phyloP scores from a whole-genome alignment of 1,140 invertebrate genomes.

The Chelonus insularis region DNA sequence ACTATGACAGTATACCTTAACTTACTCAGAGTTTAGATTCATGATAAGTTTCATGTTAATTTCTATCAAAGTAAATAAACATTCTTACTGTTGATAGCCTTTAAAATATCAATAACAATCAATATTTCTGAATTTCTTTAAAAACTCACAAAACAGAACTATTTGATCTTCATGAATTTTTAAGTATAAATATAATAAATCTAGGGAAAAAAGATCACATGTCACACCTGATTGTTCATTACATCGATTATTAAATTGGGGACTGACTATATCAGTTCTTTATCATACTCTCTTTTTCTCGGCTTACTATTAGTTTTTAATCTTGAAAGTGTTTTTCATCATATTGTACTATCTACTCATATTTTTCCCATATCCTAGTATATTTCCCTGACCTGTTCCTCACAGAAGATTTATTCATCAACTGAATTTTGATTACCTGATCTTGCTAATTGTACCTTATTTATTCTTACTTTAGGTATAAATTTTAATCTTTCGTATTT shows the following conservation, averaged over 20 bases:
- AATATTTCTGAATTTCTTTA: no score
- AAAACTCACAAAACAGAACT: slow-evolving; percentile 13
- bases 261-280: no score
- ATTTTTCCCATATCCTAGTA: background rate
- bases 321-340: no score
- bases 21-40: no score
- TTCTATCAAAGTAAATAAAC: no score
- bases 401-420: background rate
- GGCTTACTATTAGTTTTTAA: no score
- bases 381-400: background rate
- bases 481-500: background rate
- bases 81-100: no score
- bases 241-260: no score
- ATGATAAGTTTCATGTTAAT: no score
- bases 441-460: background rate
- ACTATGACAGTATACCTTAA: no score
- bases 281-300: no score
- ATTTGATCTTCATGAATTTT: slow-evolving; percentile 5
- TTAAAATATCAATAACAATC: no score
- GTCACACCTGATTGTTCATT: background rate
- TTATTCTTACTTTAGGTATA: background rate
- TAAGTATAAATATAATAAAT: background rate
- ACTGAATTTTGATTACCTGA: background rate
- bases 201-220: background rate
- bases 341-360: background rate